Evolutionary conservation across 2,888 invertebrate species (phyloP), one percentile per base, ranked within the genome.

Genomic region (Drosophila kambysellisi): DNA sequence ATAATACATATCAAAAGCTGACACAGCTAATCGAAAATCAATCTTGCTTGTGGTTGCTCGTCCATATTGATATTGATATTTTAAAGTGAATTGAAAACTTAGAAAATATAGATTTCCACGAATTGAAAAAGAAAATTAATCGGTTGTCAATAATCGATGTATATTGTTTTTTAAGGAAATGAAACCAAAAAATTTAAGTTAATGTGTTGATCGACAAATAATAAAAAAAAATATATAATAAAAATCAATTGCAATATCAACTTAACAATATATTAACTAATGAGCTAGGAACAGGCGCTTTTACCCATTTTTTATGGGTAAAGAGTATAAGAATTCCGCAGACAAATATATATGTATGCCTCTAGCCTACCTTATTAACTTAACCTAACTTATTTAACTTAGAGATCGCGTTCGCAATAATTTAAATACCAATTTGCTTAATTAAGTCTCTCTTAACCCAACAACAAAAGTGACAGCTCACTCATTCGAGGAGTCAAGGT

Each of bases 361-460:
- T 25, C 7, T 25, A 7, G 46, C 7, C 20, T 20, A 25, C 7
- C 46, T n/a, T 15, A 15, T 46, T 46, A 25, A 25, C 15, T 46
- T 20, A 33, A 35, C 46, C 56, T 41, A 70, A 74, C 41, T 53
- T 66, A 67, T 71, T 85, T 73, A 68, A 74, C 72, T 69, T 71
- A 65, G 76, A 68, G 68, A 64, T 63, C 66, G 57, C 15, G 39
- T 71, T 74, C 63, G 48, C 70, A 75, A 74, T 77, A 82, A 78
- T 83, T 86, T 83, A 73, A 82, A 83, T 86, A 88, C 70, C 79
- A 88, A 85, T 85, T 88, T 90, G 78, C 80, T 76, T 90, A 90
- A 86, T 90, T 88, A 86, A 83, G 81, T 67, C 74, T 70, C 69
- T 76, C 76, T 46, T 78, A 74, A 69, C 89, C 80, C 68, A 75